Base-by-base conservation (phyloP, 2,113 vertebrate species). In the Brienomyrus brachyistius region DNA sequence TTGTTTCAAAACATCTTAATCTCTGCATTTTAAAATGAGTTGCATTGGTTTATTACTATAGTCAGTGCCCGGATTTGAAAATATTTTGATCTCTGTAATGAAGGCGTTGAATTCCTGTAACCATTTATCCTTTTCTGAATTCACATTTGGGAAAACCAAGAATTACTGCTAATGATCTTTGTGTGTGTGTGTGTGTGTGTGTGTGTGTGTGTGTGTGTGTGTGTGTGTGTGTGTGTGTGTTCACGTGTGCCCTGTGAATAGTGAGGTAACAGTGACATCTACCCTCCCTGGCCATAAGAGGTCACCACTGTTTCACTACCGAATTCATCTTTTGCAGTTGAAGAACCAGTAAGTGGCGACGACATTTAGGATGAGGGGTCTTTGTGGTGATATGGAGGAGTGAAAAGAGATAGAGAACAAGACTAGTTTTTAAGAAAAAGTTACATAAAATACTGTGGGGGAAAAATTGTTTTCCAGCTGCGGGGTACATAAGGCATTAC, bases 231-330 rank as follows among this genome's bases (percentile, higher is more conserved):
- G 54, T 56, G 19, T 56, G 54, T 52, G 2, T n/a, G 9, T 8
- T 31, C 31, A 31, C 31, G 31, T 9, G 27, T 27, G 62, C 62
- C n/a, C n/a, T 48, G 84, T 88, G 59, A 50, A 74, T 21, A 21
- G 35, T 83, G 80, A 47, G 47, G 35, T 77, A 9, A 74, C 17
- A 86, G 51, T 56, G 19, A 56, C 85, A 35, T 88, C 52, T 66
- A 31, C 56, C 35, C 80, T 85, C 87, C 62, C 51, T 90, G 66
- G 77, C 92, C 93, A 92, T 92, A 77, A 92, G 93, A 91, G 92
- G 94, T 94, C 93, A 92, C 90, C 88, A 91, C 84, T 56, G 8
- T 91, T 86, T 92, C 90, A 93, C 47, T 50, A 19, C 17, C 87
- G 31, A 51, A 11, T 70, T 51, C n/a, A 21, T 48, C 7, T 84